phyloP scores from a whole-genome alignment of 2,888 invertebrate species.

The Ochlodes sylvanus region DNA sequence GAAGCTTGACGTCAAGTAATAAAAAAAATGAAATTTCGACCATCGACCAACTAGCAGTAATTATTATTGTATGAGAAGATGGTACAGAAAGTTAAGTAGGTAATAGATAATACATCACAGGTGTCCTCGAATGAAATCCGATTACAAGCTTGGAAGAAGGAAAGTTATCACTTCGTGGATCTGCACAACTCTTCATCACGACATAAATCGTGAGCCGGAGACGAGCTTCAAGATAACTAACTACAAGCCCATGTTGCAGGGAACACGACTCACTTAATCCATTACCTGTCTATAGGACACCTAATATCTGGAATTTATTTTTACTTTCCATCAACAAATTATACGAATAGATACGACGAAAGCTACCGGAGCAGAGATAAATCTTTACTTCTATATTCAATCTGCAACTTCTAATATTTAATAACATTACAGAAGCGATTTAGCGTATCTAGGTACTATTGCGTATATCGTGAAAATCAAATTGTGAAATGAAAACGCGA shows the following conservation, averaged over 20 bases:
- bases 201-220: constrained; percentile 57
- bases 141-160: constrained; percentile 53
- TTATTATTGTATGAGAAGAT: neutral
- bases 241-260: constrained; percentile 46
- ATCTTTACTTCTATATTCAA: too few relatives aligned
- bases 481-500: too few relatives aligned
- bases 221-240: constrained; percentile 48
- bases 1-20: too few relatives aligned
- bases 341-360: neutral
- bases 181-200: constrained; percentile 67
- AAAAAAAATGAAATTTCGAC: too few relatives aligned
- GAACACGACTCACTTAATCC: constrained; percentile 44
- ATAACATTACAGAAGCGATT: too few relatives aligned
- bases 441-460: too few relatives aligned
- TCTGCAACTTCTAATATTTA: too few relatives aligned
- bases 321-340: neutral
- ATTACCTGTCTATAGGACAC: constrained; percentile 26
- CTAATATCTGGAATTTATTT: neutral
- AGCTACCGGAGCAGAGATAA: neutral
- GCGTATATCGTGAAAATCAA: too few relatives aligned
- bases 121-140: constrained; percentile 26
- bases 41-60: neutral
- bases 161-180: constrained; percentile 77
- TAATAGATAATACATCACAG: constrained; percentile 19
- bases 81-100: neutral